phyloP scores from a whole-genome alignment of 2,888 invertebrate species.

The Coleophora deauratella region DNA sequence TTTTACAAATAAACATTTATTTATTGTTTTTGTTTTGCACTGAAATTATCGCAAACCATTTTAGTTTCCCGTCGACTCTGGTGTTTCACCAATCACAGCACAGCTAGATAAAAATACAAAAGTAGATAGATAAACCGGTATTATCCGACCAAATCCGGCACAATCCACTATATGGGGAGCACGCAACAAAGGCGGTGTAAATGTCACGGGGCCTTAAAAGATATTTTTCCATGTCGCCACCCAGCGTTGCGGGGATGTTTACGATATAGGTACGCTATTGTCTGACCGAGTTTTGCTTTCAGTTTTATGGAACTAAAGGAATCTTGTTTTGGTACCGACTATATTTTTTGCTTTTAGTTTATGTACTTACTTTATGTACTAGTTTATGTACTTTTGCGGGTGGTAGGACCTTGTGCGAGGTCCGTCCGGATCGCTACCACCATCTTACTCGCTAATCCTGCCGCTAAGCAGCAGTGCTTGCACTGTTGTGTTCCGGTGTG shows the following conservation, averaged over 20 bases:
- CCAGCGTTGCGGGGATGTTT: background rate
- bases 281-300: too few species aligned
- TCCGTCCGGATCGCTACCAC: too few species aligned
- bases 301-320: too few species aligned
- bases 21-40: background rate
- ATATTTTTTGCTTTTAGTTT: too few species aligned
- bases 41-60: background rate
- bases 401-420: too few species aligned
- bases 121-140: background rate
- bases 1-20: background rate
- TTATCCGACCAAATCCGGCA: constrained; percentile 5
- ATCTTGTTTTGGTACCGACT: too few species aligned
- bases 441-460: too few species aligned
- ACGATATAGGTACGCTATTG: too few species aligned
- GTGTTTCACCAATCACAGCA: background rate
- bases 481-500: too few species aligned
- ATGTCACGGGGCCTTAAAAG: constrained; percentile 17
- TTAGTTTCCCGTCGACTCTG: background rate
- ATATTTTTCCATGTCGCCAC: constrained; percentile 10
- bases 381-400: too few species aligned
- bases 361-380: too few species aligned
- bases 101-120: background rate
- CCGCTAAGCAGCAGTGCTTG: too few species aligned
- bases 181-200: constrained; percentile 17
- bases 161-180: background rate